Conservation (phyloP, 1,140 invertebrate species). For the Penaeus indicus region DNA sequence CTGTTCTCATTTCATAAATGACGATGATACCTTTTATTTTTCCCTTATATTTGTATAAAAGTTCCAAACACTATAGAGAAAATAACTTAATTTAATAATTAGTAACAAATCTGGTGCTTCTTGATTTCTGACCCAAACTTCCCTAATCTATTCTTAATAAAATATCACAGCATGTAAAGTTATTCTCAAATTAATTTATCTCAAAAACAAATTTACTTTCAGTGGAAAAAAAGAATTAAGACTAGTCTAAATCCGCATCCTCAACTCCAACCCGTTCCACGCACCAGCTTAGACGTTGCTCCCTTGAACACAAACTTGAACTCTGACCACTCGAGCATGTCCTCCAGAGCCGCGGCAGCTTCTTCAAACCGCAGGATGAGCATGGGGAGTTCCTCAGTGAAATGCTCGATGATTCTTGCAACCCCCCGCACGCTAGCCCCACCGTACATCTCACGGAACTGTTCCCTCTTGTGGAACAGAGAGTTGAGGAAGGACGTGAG, state of each 20-base stretch:
- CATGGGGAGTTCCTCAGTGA: slow-evolving; percentile 77
- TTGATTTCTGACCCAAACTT: too few species aligned
- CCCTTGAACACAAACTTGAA: slow-evolving; percentile 81
- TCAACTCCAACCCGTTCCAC: slow-evolving; percentile 64
- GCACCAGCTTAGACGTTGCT: slow-evolving; percentile 79
- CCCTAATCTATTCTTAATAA: too few species aligned
- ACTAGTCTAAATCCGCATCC: not conserved
- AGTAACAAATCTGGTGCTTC: too few species aligned
- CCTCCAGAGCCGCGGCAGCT: slow-evolving; percentile 75
- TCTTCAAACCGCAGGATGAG: slow-evolving; percentile 77
- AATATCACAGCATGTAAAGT: too few species aligned
- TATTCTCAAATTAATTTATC: too few species aligned
- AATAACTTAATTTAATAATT: too few species aligned
- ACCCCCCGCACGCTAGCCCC: slow-evolving; percentile 76
- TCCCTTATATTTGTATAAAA: too few species aligned
- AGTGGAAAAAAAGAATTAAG: too few species aligned
- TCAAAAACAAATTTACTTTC: too few species aligned
- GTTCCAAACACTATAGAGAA: too few species aligned
- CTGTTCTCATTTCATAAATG: too few species aligned
- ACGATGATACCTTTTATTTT: too few species aligned
- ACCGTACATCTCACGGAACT: slow-evolving; percentile 75
- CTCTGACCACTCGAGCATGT: slow-evolving; percentile 78
- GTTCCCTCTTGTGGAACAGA: slow-evolving; percentile 73
- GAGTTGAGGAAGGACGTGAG: slow-evolving; percentile 72
- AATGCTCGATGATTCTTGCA: slow-evolving; percentile 76